phyloP scores from a whole-genome alignment of 2,888 invertebrate species.

The Diarsia brunnea region DNA sequence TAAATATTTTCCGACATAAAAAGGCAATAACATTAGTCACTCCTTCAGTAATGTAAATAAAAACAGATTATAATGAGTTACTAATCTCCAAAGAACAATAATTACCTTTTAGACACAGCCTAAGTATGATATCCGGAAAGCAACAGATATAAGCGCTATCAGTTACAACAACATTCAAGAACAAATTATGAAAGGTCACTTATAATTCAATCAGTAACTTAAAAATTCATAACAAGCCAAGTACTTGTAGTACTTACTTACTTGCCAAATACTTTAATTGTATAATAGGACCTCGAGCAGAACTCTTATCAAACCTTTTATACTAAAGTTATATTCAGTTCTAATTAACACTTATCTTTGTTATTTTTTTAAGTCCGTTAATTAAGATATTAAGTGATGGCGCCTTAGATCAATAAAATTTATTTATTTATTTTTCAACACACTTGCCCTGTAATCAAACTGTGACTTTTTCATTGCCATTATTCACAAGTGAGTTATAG shows the following conservation, averaged over 20 bases:
- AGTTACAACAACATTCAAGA: slow-evolving; percentile 59
- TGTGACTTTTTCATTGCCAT: no score
- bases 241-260: slow-evolving; percentile 19
- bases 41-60: neutral
- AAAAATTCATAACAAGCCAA: slow-evolving; percentile 40
- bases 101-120: slow-evolving; percentile 43
- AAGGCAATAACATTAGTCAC: neutral
- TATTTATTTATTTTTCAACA: no score
- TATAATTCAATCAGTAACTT: slow-evolving; percentile 48
- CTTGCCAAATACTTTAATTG: slow-evolving; percentile 22
- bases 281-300: slow-evolving; percentile 14
- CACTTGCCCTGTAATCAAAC: no score
- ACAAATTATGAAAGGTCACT: slow-evolving; percentile 68
- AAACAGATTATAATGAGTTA: neutral
- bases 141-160: slow-evolving; percentile 76
- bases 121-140: slow-evolving; percentile 79
- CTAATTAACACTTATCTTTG: slow-evolving; percentile 1
- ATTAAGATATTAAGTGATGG: neutral
- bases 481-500: no score
- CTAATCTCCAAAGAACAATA: slow-evolving; percentile 25
- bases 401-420: neutral
- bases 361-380: neutral
- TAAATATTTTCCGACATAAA: neutral
- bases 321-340: neutral
- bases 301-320: slow-evolving; percentile 31